These are phyloP conservation scores for Poeciliopsis presidionis DNA, from an alignment of 2,797 vertebrate species.

Conservation along the genomic window DNA sequence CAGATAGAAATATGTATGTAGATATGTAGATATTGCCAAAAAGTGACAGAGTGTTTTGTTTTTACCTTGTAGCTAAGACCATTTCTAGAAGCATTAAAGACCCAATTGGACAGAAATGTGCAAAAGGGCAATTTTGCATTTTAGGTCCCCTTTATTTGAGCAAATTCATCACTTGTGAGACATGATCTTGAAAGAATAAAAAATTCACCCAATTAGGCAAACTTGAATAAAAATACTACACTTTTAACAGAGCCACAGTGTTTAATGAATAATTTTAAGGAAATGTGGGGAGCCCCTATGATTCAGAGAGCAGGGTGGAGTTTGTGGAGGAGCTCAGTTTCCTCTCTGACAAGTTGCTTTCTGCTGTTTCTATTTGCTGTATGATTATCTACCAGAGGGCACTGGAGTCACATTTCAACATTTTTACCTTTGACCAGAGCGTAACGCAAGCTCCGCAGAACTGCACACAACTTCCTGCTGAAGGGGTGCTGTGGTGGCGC, in stretches of 20 bases:
- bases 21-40: no score
- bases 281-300: background rate
- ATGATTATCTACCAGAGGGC: background rate
- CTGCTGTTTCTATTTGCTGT: background rate
- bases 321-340: background rate
- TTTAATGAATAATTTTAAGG: background rate
- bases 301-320: background rate
- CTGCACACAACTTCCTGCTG: background rate
- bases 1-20: no score
- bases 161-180: background rate
- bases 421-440: background rate
- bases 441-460: background rate
- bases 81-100: no score
- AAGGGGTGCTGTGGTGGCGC: no score
- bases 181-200: slow-evolving; percentile 3
- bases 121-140: no score
- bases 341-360: background rate
- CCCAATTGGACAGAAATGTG: no score
- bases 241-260: background rate
- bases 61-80: no score
- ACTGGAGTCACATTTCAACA: background rate
- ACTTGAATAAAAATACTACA: background rate
- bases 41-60: no score
- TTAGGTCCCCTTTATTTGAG: no score
- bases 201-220: background rate